phyloP scores from a whole-genome alignment of 2,797 vertebrate genomes.

The Yasuhikotakia modesta region DNA sequence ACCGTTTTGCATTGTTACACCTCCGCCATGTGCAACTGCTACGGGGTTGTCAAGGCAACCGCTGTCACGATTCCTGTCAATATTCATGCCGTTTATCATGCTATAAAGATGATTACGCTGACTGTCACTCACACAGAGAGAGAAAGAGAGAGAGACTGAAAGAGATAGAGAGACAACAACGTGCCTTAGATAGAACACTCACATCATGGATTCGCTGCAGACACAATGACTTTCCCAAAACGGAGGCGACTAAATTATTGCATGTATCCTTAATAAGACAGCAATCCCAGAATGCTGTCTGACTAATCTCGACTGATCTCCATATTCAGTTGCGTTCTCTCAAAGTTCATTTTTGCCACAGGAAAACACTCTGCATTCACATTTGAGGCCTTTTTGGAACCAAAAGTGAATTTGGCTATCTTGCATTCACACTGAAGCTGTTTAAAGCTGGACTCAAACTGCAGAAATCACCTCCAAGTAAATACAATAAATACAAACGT shows the following conservation, averaged over 20 bases:
- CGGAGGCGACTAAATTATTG: too few relatives aligned
- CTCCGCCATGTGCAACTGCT: slow-evolving; percentile 41
- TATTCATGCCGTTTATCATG: slow-evolving; percentile 70
- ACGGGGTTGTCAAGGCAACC: slow-evolving; percentile 55
- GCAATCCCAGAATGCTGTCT: too few relatives aligned
- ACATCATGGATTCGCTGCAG: background rate
- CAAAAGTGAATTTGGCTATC: background rate
- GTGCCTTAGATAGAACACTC: background rate
- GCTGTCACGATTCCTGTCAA: slow-evolving; percentile 63
- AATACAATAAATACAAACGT: too few relatives aligned
- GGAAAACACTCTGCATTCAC: too few relatives aligned
- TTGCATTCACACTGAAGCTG: background rate
- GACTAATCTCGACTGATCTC: too few relatives aligned
- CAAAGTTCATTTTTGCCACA: too few relatives aligned
- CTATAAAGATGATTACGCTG: slow-evolving; percentile 71
- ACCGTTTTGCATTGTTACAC: slow-evolving; percentile 30
- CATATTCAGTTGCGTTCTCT: too few relatives aligned
- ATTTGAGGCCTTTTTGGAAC: too few relatives aligned
- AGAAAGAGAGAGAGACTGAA: background rate
- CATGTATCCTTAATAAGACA: too few relatives aligned
- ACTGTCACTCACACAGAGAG: slow-evolving; percentile 66
- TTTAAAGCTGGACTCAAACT: too few relatives aligned
- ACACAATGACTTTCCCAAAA: too few relatives aligned
- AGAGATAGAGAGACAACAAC: background rate
- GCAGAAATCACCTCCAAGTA: background rate